Evolutionary conservation across 2,797 vertebrate genomes (phyloP).

Genomic region (Kryptolebias ocellatus): DNA sequence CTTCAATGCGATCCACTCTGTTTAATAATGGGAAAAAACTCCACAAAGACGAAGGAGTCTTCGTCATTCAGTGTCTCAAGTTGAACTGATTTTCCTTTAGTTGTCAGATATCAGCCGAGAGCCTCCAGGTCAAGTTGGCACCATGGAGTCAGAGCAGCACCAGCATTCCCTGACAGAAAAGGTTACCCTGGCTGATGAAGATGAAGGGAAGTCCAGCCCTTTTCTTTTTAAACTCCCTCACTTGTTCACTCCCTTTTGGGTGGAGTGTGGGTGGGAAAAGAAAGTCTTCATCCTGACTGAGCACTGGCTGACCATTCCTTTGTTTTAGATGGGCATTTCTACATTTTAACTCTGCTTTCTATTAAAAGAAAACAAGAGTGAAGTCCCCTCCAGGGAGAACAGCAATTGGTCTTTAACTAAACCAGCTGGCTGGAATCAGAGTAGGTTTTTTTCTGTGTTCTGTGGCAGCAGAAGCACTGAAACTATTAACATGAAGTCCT

Average conservation of each 20-base stretch:
- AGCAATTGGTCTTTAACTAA: background rate
- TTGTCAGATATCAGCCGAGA: background rate
- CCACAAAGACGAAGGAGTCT: conserved; percentile 1
- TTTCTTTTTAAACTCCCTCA: conserved; percentile 42
- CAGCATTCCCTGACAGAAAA: conserved; percentile 20
- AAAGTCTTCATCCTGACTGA: conserved; percentile 26
- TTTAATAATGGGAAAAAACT: background rate
- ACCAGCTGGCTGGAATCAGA: conserved; percentile 11
- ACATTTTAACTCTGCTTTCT: background rate
- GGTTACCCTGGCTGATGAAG: conserved; percentile 7
- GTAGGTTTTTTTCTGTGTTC: background rate
- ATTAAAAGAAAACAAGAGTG: conserved; percentile 10
- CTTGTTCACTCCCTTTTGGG: conserved; percentile 42
- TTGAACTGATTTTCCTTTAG: conserved; percentile 5
- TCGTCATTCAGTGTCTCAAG: conserved; percentile 54
- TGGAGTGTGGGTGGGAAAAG: conserved; percentile 43
- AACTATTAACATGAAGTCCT: too few species aligned
- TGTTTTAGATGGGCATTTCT: conserved; percentile 13
- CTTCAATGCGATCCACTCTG: conserved; percentile 10
- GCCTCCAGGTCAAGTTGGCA: conserved; percentile 26
- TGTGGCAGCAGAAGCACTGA: too few species aligned
- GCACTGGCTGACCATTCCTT: conserved; percentile 14
- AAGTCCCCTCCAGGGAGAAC: conserved; percentile 3
- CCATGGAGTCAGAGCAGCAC: conserved; percentile 17
- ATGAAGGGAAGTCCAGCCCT: conserved; percentile 55